A percentile compares a stretch with the other conserved stretches of the same genome.
phyloP scores from a whole-genome alignment of 1,140 invertebrate species.

The Drosophila pruinosa region DNA sequence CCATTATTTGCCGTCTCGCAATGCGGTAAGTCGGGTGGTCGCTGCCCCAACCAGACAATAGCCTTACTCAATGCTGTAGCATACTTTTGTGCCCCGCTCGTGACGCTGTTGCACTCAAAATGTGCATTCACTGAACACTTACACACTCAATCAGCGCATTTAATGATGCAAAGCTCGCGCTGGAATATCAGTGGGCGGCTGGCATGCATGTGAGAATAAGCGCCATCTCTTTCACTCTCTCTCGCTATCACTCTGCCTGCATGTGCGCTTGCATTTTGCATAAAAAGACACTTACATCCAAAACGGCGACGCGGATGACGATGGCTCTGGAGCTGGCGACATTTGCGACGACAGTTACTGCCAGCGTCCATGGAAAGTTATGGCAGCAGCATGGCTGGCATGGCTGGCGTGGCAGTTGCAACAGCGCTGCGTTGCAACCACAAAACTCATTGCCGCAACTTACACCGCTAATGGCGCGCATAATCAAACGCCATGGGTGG shows the following conservation, averaged over 20 bases:
- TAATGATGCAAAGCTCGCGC: constrained; percentile 71
- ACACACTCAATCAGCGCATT: constrained; percentile 79
- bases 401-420: constrained; percentile 2
- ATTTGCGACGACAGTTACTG: constrained; percentile 79
- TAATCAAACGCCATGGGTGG: constrained; percentile 80
- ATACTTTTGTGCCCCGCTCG: constrained; percentile 14
- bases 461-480: constrained; percentile 81
- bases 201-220: constrained; percentile 9
- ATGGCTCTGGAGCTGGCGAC: constrained; percentile 56
- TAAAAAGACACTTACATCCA: constrained; percentile 77
- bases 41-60: constrained; percentile 27
- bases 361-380: constrained; percentile 76
- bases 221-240: background rate
- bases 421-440: constrained; percentile 37
- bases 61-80: background rate
- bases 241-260: background rate
- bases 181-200: constrained; percentile 23
- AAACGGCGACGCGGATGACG: constrained; percentile 37
- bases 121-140: constrained; percentile 75
- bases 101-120: constrained; percentile 47
- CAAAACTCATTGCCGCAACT: constrained; percentile 81
- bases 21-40: constrained; percentile 72
- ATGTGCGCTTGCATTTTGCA: constrained; percentile 56
- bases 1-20: constrained; percentile 82
- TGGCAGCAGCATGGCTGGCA: constrained; percentile 49